These are phyloP conservation scores for Apantesis nais DNA, from an alignment of 2,888 invertebrate species.

Conservation along the genomic window DNA sequence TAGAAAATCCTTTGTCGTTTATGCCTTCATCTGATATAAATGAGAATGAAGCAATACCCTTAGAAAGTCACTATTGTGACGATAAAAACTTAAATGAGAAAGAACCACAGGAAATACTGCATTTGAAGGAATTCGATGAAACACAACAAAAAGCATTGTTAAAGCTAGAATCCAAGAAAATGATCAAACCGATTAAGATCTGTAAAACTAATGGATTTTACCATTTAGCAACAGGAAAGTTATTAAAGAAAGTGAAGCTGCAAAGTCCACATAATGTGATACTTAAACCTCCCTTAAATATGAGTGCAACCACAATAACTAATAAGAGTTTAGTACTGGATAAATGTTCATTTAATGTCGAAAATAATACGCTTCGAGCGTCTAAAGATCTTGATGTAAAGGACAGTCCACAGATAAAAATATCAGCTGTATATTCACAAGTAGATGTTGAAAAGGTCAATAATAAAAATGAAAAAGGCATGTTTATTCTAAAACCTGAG, in stretches of 20 bases:
- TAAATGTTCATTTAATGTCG: background rate
- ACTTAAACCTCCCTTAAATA: conserved; percentile 16
- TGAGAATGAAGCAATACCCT: conserved; percentile 40
- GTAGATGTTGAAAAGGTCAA: conserved; percentile 22
- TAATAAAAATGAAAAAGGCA: conserved; percentile 54
- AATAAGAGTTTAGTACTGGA: background rate
- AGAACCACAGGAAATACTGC: conserved; percentile 18
- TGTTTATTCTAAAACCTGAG: conserved; percentile 78
- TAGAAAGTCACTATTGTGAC: conserved; percentile 35
- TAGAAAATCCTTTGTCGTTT: conserved; percentile 73
- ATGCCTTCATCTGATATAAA: conserved; percentile 51
- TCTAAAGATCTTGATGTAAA: conserved; percentile 48
- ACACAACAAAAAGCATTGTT: conserved; percentile 14
- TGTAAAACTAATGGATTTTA: conserved; percentile 68
- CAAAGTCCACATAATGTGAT: conserved; percentile 23
- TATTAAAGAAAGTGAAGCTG: conserved; percentile 43
- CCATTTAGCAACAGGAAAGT: conserved; percentile 57
- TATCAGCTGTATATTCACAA: conserved; percentile 49
- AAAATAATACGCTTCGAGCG: conserved; percentile 11
- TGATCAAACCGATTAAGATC: conserved; percentile 74
- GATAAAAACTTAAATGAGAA: conserved; percentile 17
- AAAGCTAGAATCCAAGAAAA: conserved; percentile 26
- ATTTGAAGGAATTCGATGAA: conserved; percentile 15
- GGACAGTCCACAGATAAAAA: conserved; percentile 60
- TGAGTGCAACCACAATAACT: background rate